These are phyloP conservation scores for Jordanella pulchra DNA, from an alignment of 2,797 vertebrate genomes.

Conservation along the genomic window DNA sequence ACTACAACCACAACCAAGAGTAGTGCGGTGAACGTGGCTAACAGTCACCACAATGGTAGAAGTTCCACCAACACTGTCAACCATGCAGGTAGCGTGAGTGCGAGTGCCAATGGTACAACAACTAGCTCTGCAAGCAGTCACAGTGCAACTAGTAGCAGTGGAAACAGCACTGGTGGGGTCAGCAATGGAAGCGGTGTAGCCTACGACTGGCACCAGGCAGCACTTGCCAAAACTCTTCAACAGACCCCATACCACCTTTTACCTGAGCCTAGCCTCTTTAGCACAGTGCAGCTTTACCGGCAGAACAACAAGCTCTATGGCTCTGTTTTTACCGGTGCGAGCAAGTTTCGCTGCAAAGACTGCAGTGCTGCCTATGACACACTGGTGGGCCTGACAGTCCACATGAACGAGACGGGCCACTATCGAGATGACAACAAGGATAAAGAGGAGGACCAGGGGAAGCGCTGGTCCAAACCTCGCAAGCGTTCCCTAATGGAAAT, in stretches of 20 bases:
- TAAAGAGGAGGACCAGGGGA: slow-evolving; percentile 93
- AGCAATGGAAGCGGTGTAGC: slow-evolving; percentile 84
- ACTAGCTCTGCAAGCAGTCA: slow-evolving; percentile 69
- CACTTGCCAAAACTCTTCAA: slow-evolving; percentile 96
- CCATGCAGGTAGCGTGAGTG: slow-evolving; percentile 67
- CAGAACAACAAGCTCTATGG: slow-evolving; percentile 99
- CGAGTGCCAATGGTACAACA: slow-evolving; percentile 69
- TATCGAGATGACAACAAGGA: slow-evolving; percentile 99
- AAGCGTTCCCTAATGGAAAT: slow-evolving; percentile 99
- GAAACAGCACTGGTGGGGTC: slow-evolving; percentile 64
- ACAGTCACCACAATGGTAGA: slow-evolving; percentile 77
- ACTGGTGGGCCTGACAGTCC: slow-evolving; percentile 95
- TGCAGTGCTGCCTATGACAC: slow-evolving; percentile 98
- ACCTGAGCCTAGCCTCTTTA: slow-evolving; percentile 98
- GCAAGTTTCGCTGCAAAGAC: slow-evolving; percentile 99
- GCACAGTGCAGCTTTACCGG: slow-evolving; percentile 97
- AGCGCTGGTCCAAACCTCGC: slow-evolving; percentile 96
- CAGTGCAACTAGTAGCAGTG: slow-evolving; percentile 72
- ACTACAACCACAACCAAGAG: slow-evolving; percentile 77
- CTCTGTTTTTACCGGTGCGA: slow-evolving; percentile 97
- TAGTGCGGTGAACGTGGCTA: slow-evolving; percentile 75
- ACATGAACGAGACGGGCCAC: slow-evolving; percentile 99
- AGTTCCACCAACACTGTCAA: slow-evolving; percentile 83
- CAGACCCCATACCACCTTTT: slow-evolving; percentile 94
- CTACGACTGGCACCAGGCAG: slow-evolving; percentile 91